Conservation (phyloP, 1,140 invertebrate species). For the Heliconius himera region DNA sequence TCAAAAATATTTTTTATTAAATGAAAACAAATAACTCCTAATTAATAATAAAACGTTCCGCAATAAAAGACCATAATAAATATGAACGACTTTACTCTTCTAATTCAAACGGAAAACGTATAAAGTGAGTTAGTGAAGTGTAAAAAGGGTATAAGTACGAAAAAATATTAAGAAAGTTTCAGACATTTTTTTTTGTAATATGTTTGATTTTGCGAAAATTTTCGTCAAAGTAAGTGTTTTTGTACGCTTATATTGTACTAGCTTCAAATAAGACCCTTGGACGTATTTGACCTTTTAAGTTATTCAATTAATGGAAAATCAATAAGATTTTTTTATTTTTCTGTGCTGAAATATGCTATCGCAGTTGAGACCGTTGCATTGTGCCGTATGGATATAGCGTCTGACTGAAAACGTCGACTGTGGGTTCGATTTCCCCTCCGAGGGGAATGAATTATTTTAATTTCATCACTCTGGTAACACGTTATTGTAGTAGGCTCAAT, state of each 20-base stretch:
- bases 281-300: background rate
- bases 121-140: conserved; percentile 14
- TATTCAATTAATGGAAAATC: background rate
- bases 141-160: conserved; percentile 11
- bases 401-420: too few relatives aligned
- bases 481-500: too few relatives aligned
- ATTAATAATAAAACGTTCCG: conserved; percentile 6
- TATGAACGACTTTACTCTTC: background rate
- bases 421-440: too few relatives aligned
- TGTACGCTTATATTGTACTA: conserved; percentile 6
- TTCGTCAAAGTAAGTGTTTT: conserved; percentile 7
- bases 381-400: too few relatives aligned
- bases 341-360: background rate
- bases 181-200: background rate
- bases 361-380: too few relatives aligned
- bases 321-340: background rate
- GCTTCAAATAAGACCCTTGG: background rate
- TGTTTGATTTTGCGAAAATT: background rate
- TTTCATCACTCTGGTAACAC: too few relatives aligned
- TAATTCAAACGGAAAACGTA: conserved; percentile 11
- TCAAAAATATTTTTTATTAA: background rate
- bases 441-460: too few relatives aligned
- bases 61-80: background rate
- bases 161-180: conserved; percentile 10
- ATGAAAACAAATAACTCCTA: background rate